Evolutionary conservation across 37 sponge, comb jelly and placozoan genomes (phyloP), one percentile per base, ranked within the genome.

Genomic region (Halichondria panicea): DNA sequence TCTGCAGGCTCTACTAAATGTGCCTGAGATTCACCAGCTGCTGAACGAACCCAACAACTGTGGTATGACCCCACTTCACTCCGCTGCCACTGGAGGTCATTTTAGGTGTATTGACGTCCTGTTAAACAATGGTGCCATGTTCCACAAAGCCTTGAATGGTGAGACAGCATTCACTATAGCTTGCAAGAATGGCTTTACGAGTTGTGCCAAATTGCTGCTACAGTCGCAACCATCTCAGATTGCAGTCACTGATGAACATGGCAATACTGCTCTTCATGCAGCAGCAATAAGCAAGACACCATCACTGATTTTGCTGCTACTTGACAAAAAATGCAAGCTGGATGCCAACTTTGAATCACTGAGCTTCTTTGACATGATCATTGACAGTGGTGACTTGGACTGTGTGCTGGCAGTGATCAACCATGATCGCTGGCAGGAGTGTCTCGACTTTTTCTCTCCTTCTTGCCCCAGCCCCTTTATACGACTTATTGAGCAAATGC

Each of bases 21-120:
- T 65, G 25, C 74, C 73, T 3, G 35, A 70, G 19, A 4, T 24
- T 35, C 68, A 58, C 11, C 55, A 63, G 18, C 67, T 82, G 25
- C 72, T 94, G 32, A 94, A 94, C 44, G 88, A 91, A 38, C 31
- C 50, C 31, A 75, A 83, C 61, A 22, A 52, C 0, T 21, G 5
- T 44, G 95, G 92, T 33, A 27, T 0, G 9, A 94, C 95, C 7
- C 92, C 95, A 11, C 85, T 95, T n/a, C 95, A 95, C 64, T 22
- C 34, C 33, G 95, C 92, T 48, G 83, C 92, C 18, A n/a, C 0
- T 1, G 28, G 68, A 24, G 95, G 95, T 0, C 63, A 90, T 43
- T 24, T 34, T 4, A 67, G 66, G 0, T 82, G 86, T 43, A 75
- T 92, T 15, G 86, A 91, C 50, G 44, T 91, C 21, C 83, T 95